Evolutionary conservation across 2,888 invertebrate genomes (phyloP).

Genomic region (Saturnia japonica): DNA sequence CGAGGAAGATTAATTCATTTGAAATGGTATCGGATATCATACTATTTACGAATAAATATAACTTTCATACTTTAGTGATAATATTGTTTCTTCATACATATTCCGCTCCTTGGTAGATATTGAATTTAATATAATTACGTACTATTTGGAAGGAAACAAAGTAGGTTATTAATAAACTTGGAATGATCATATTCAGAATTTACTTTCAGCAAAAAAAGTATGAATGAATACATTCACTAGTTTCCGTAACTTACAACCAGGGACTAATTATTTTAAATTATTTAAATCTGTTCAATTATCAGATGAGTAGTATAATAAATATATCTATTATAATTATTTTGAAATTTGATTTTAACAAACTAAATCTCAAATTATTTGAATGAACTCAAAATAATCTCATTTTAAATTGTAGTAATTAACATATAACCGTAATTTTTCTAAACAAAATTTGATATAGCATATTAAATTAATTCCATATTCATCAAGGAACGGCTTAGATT

Average conservation of each 20-base stretch:
- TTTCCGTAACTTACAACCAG: no score
- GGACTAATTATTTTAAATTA: no score
- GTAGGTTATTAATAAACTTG: no score
- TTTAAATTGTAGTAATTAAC: background rate
- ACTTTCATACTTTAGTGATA: conserved; percentile 53
- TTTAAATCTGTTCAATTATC: background rate
- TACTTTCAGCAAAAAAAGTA: no score
- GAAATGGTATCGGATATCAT: conserved; percentile 65
- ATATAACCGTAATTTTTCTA: background rate
- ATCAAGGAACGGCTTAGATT: conserved; percentile 57
- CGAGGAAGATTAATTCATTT: conserved; percentile 42
- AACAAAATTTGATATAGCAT: background rate
- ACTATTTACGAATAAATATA: conserved; percentile 42
- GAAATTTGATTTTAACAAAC: background rate
- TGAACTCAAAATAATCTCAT: background rate
- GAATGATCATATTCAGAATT: no score
- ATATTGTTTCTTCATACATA: conserved; percentile 63
- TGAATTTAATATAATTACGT: conserved; percentile 27
- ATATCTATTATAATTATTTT: background rate
- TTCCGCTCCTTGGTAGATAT: conserved; percentile 55
- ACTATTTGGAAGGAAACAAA: background rate
- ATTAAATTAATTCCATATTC: conserved; percentile 37
- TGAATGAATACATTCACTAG: no score
- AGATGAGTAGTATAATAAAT: background rate
- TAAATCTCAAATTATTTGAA: background rate